Evolutionary conservation across 2,888 invertebrate genomes (phyloP).

Genomic region (Agriopis marginaria): DNA sequence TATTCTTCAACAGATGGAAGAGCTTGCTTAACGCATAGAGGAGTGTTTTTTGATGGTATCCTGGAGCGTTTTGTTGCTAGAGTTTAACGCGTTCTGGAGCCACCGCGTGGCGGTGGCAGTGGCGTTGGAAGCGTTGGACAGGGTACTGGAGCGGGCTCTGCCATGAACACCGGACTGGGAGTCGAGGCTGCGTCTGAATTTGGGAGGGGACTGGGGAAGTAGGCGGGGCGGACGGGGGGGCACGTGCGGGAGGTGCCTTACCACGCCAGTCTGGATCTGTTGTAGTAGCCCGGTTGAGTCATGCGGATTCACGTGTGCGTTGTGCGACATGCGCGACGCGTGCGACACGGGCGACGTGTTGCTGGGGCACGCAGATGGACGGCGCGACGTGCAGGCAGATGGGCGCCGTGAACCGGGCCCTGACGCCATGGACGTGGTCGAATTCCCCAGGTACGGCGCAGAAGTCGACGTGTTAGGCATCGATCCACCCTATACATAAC

Average conservation of each 20-base stretch:
- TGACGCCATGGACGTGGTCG: slow-evolving; percentile 71
- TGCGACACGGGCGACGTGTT: slow-evolving; percentile 79
- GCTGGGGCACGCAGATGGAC: slow-evolving; percentile 89
- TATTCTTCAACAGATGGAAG: slow-evolving; percentile 1
- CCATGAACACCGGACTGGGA: neutral
- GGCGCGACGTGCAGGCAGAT: slow-evolving; percentile 89
- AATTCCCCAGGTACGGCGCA: slow-evolving; percentile 93
- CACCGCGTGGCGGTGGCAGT: slow-evolving; percentile 70
- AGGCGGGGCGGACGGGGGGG: slow-evolving; percentile 87
- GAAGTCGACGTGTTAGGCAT: slow-evolving; percentile 96
- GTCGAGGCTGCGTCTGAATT: slow-evolving; percentile 72
- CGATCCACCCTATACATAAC: slow-evolving; percentile 90
- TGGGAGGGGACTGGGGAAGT: slow-evolving; percentile 85
- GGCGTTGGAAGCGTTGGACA: neutral
- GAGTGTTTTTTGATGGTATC: slow-evolving; percentile 90
- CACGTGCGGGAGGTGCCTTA: slow-evolving; percentile 92
- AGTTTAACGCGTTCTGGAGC: slow-evolving; percentile 80
- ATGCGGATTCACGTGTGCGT: slow-evolving; percentile 89
- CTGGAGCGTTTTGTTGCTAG: slow-evolving; percentile 84
- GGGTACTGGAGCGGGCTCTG: neutral
- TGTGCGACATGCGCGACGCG: slow-evolving; percentile 47
- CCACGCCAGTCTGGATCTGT: slow-evolving; percentile 97
- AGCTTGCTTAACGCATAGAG: slow-evolving; percentile 84
- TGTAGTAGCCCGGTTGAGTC: slow-evolving; percentile 91
- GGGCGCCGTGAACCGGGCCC: slow-evolving; percentile 90